Evolutionary conservation across 1,140 invertebrate genomes (phyloP).

Genomic region (Orchesella cincta): DNA sequence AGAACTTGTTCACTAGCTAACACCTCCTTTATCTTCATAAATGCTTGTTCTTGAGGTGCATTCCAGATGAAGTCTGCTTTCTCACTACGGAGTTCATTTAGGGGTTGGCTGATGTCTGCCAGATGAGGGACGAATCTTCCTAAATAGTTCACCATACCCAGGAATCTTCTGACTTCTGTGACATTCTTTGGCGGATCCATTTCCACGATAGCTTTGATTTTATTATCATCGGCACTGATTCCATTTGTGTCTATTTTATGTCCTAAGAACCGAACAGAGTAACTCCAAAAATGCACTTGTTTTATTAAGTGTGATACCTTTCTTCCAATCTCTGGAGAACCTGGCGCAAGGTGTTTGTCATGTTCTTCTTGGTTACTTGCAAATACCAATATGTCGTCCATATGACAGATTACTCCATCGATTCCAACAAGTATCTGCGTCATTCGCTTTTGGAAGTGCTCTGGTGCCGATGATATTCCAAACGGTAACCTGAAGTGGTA

Average conservation of each 20-base stretch:
- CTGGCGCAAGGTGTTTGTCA: conserved; percentile 47
- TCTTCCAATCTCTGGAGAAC: conserved; percentile 43
- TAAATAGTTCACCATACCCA: conserved; percentile 54
- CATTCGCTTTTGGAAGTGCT: conserved; percentile 50
- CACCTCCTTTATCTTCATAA: conserved; percentile 43
- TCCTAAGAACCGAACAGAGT: conserved; percentile 54
- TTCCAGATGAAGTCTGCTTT: conserved; percentile 52
- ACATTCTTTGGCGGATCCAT: conserved; percentile 47
- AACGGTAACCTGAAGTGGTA: conserved; percentile 54
- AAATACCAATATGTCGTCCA: conserved; percentile 53
- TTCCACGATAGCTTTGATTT: conserved; percentile 53
- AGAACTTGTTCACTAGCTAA: conserved; percentile 27
- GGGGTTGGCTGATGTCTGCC: conserved; percentile 45
- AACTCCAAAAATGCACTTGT: conserved; percentile 55
- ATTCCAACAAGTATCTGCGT: conserved; percentile 47
- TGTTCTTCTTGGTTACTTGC: conserved; percentile 39
- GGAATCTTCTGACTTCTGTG: conserved; percentile 51
- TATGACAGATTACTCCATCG: conserved; percentile 46
- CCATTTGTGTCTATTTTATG: conserved; percentile 55
- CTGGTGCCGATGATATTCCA: conserved; percentile 51
- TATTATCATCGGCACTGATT: conserved; percentile 54
- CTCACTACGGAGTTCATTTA: conserved; percentile 52
- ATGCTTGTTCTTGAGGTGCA: conserved; percentile 49
- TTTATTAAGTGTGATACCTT: conserved; percentile 37
- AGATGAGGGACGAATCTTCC: conserved; percentile 54